phyloP scores from a whole-genome alignment of 2,888 invertebrate species.

The Mythimna ferrago region DNA sequence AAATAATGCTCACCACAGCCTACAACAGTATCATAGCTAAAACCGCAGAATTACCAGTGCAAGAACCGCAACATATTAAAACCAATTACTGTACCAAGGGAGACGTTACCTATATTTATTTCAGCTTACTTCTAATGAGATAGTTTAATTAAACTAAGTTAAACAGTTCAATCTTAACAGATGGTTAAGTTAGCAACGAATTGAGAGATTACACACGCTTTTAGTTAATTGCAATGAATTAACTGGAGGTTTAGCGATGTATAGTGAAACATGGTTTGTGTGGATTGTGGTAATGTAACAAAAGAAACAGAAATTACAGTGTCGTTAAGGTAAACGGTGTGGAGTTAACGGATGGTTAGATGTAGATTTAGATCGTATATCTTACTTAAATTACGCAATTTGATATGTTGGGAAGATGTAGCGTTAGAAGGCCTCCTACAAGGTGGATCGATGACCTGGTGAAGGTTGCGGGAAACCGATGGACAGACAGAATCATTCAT shows the following conservation, averaged over 20 bases:
- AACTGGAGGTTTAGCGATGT: constrained; percentile 24
- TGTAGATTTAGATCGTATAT: not conserved
- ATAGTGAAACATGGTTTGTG: constrained; percentile 16
- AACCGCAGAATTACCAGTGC: constrained; percentile 10
- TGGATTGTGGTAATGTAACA: constrained; percentile 14
- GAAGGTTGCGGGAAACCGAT: too few species aligned
- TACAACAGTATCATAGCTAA: not conserved
- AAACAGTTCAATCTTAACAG: constrained; percentile 50
- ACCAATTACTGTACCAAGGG: constrained; percentile 49
- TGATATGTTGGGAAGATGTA: too few species aligned
- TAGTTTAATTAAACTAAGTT: constrained; percentile 57
- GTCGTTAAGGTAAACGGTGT: constrained; percentile 12
- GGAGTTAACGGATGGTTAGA: constrained; percentile 7
- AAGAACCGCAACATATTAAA: constrained; percentile 40
- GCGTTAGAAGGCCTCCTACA: too few species aligned
- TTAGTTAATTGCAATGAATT: constrained; percentile 50
- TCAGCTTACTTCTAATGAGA: constrained; percentile 45
- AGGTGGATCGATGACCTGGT: too few species aligned
- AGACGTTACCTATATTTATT: constrained; percentile 47
- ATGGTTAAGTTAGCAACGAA: constrained; percentile 38
- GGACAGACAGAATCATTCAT: too few species aligned
- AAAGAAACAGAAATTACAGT: constrained; percentile 3
- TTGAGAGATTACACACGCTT: constrained; percentile 51
- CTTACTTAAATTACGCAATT: not conserved
- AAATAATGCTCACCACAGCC: constrained; percentile 8